phyloP scores from a whole-genome alignment of 2,797 vertebrate species.

The Pipistrellus nathusii region DNA sequence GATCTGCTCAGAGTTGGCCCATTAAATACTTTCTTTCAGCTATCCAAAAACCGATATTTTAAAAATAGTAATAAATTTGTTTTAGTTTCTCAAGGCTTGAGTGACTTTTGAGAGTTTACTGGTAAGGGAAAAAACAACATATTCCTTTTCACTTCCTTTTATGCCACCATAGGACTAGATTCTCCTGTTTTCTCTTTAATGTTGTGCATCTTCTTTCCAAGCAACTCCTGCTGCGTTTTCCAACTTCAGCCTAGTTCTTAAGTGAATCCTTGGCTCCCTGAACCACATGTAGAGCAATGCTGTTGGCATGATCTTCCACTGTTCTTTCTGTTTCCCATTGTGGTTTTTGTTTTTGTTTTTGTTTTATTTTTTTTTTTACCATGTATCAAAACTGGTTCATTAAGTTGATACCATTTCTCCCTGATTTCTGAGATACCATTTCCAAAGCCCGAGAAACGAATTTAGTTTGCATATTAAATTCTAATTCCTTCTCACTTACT shows the following conservation, averaged over 20 bases:
- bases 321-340: not conserved
- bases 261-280: not conserved
- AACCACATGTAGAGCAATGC: not conserved
- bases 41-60: not conserved
- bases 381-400: conserved; percentile 21
- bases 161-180: not conserved
- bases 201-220: not conserved
- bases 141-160: not conserved
- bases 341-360: not conserved
- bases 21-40: not conserved
- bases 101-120: conserved; percentile 20
- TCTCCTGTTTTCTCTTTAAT: not conserved
- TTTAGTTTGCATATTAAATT: not conserved
- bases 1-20: not conserved
- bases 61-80: not conserved
- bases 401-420: not conserved
- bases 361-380: conserved; percentile 9
- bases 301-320: not conserved
- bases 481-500: not conserved
- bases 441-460: conserved; percentile 23
- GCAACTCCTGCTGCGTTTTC: not conserved
- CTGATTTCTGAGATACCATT: not conserved
- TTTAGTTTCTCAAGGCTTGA: not conserved
- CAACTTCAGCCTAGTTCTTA: not conserved
- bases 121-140: not conserved